Base-by-base conservation (phyloP, 1,140 invertebrate genomes). In the Pectinophora gossypiella region DNA sequence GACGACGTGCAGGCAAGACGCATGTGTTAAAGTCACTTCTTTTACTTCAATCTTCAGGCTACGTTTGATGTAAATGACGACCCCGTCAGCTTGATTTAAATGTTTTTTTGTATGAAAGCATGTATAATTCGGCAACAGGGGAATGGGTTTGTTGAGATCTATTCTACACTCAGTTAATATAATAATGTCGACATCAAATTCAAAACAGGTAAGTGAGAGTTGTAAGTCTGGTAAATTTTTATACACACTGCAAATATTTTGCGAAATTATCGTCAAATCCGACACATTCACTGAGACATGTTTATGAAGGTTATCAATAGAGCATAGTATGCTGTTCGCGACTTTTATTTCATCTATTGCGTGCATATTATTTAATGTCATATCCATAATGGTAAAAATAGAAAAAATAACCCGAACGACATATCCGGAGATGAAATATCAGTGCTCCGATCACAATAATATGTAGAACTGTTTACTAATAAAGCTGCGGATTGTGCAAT, bases 221-320 rank as follows among this genome's bases (percentile, higher is more conserved):
- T 18, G 18, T 3, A 49, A 38, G 48, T 49, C 35, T 7, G 36
- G 19, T 19, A 40, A 16, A 40, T 49, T 49, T 13, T 7, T 13
- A n/a, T 38, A 49, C 19, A 49, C 35, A 49, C 48, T 49, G 19
- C 32, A 3, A 32, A 49, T 49, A 13, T 49, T 49, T 40, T 49
- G 48, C 6, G 48, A 15, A 20, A 49, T 38, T 7, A 49, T 40
- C 6, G 27, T 49, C 6, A 49, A 7, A 20, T 49, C 35, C n/a
- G 19, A 7, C 5, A 7, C 23, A 12, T 27, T 27, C 5, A 27
- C 23, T 27, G 12, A 6, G 12, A 27, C 12, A 27, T 27, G 23
- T 27, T 27, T 12, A 27, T 5, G 23, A 6, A 27, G 12, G 23
- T 27, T 27, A 6, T 27, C 23, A 6, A 27, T 27, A n/a, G n/a